These are phyloP conservation scores for Aspidoscelis tigris DNA, from an alignment of 2,113 vertebrate genomes.

Conservation along the genomic window DNA sequence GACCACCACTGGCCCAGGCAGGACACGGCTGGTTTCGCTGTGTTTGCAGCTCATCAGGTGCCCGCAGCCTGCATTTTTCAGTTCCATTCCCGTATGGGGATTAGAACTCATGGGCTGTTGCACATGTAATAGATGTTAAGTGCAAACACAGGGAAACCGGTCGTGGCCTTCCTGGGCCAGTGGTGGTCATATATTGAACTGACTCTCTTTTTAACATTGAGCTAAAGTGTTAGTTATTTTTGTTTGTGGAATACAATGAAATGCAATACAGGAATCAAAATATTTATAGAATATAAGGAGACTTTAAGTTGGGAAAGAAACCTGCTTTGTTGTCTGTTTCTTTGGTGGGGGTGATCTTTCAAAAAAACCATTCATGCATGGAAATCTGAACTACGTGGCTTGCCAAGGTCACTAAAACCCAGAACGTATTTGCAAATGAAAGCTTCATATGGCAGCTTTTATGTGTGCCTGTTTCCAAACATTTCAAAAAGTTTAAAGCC, in stretches of 20 bases:
- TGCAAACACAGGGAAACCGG: too few relatives aligned
- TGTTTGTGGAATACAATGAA: constrained; percentile 18
- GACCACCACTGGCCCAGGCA: too few relatives aligned
- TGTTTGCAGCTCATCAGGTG: too few relatives aligned
- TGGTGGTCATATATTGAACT: too few relatives aligned
- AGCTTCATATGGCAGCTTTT: constrained; percentile 43
- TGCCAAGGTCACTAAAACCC: constrained; percentile 26
- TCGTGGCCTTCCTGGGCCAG: too few relatives aligned
- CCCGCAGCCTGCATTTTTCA: too few relatives aligned
- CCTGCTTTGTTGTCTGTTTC: constrained; percentile 1
- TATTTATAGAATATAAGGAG: neutral
- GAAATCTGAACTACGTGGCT: constrained; percentile 19
- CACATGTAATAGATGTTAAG: too few relatives aligned
- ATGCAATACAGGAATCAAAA: constrained; percentile 13
- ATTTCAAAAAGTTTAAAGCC: constrained; percentile 36
- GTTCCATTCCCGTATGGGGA: too few relatives aligned
- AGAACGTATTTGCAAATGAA: neutral
- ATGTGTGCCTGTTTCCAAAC: constrained; percentile 47
- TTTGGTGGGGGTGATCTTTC: neutral
- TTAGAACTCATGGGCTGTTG: too few relatives aligned
- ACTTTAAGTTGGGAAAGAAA: constrained; percentile 24
- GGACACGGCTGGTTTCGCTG: too few relatives aligned
- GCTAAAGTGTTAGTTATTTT: constrained; percentile 1
- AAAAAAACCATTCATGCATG: constrained; percentile 1
- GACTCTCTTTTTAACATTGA: neutral